Conservation (phyloP, 1,140 invertebrate species). For the Neotoxoptera formosana region DNA sequence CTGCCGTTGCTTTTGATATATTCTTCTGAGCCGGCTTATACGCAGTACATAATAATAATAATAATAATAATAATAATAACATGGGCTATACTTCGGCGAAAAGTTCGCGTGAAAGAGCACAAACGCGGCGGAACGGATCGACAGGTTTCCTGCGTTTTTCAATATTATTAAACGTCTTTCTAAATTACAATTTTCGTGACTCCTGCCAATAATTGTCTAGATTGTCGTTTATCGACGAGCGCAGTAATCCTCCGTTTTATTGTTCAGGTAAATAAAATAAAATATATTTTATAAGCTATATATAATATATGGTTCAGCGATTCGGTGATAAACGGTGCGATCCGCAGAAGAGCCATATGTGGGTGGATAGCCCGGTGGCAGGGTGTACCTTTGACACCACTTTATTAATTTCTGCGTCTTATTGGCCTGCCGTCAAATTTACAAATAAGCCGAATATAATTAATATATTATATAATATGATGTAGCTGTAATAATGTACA, state of each 20-base stretch:
- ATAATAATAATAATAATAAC: too few relatives aligned
- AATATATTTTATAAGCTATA: neutral
- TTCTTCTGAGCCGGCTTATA: neutral
- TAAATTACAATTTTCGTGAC: neutral
- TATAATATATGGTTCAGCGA: neutral
- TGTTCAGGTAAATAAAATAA: neutral
- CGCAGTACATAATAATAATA: neutral
- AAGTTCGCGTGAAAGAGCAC: neutral
- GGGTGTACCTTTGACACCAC: too few relatives aligned
- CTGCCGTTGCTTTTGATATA: neutral
- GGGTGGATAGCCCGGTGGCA: too few relatives aligned
- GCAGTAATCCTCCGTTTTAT: neutral
- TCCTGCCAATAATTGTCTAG: neutral
- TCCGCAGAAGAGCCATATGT: too few relatives aligned
- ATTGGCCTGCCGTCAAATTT: too few relatives aligned
- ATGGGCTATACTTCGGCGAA: neutral
- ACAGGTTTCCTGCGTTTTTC: neutral
- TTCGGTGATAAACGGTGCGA: neutral
- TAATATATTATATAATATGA: too few relatives aligned
- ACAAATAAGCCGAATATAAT: too few relatives aligned
- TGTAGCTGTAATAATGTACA: too few relatives aligned
- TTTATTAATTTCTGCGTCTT: too few relatives aligned
- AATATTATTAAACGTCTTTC: constrained; percentile 5
- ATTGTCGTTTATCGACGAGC: neutral
- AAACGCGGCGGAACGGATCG: neutral